phyloP scores from a whole-genome alignment of 1,140 invertebrate species.

The Papilio glaucus region DNA sequence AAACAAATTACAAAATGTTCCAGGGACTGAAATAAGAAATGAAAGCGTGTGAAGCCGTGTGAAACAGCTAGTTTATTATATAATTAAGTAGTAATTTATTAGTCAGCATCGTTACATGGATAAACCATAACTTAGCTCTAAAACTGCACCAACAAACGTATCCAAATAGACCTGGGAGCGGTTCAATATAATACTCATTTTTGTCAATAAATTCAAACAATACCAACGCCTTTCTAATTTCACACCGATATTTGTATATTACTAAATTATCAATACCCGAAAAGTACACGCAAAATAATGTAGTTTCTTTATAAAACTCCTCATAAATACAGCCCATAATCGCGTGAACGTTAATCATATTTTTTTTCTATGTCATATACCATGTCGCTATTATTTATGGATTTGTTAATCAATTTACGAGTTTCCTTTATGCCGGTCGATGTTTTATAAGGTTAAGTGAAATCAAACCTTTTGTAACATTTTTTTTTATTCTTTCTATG shows the following conservation, averaged over 20 bases:
- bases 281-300: conserved; percentile 31
- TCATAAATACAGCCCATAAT: conserved; percentile 42
- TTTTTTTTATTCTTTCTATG: conserved; percentile 23
- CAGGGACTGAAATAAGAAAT: no score
- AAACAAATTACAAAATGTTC: no score
- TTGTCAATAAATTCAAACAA: conserved; percentile 43
- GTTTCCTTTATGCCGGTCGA: conserved; percentile 54
- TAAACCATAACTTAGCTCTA: conserved; percentile 1
- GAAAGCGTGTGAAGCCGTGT: no score
- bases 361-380: conserved; percentile 47
- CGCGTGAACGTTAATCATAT: conserved; percentile 36
- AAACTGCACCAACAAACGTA: conserved; percentile 16
- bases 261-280: conserved; percentile 51
- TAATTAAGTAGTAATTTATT: neutral
- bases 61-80: no score
- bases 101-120: neutral
- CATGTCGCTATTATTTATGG: conserved; percentile 64
- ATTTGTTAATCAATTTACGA: conserved; percentile 75
- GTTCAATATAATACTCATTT: conserved; percentile 41
- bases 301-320: conserved; percentile 25
- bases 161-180: conserved; percentile 36
- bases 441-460: conserved; percentile 59
- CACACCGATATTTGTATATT: conserved; percentile 66
- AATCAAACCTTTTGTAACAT: conserved; percentile 56
- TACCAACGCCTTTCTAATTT: conserved; percentile 62